A percentile compares a stretch with the other conserved stretches of the same genome.
phyloP scores from a whole-genome alignment of 1,140 invertebrate genomes.

The Diorhabda elongata region DNA sequence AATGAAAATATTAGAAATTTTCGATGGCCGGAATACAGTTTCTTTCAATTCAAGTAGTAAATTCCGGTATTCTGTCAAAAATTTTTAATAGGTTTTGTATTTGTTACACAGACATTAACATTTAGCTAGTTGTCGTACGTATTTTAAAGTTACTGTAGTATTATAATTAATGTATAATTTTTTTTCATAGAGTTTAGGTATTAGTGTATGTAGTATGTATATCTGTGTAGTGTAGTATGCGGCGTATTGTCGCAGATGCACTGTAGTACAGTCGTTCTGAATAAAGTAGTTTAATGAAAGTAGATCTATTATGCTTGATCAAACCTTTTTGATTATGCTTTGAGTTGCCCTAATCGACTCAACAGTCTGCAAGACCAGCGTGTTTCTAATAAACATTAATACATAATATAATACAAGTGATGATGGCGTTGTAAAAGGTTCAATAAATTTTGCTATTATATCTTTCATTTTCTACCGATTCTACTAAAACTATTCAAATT shows the following conservation, averaged over 20 bases:
- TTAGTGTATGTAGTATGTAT: constrained; percentile 49
- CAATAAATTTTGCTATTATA: too few species aligned
- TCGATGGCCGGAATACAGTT: not conserved
- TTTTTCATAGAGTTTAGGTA: constrained; percentile 41
- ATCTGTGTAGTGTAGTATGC: constrained; percentile 47
- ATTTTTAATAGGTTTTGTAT: constrained; percentile 7
- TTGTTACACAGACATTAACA: constrained; percentile 38
- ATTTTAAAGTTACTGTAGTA: constrained; percentile 44
- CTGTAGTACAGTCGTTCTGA: constrained; percentile 49
- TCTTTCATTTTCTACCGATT: too few species aligned
- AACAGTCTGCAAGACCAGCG: constrained; percentile 25
- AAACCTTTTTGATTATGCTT: constrained; percentile 24
- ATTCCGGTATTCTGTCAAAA: constrained; percentile 5
- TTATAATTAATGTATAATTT: constrained; percentile 42
- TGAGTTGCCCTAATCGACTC: constrained; percentile 14
- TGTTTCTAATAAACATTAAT: constrained; percentile 4
- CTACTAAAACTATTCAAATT: too few species aligned
- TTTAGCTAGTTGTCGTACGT: constrained; percentile 44
- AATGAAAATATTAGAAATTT: not conserved
- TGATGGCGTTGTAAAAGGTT: too few species aligned
- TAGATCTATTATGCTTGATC: constrained; percentile 46
- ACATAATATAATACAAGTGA: too few species aligned
- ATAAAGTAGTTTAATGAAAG: constrained; percentile 50
- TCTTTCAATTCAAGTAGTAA: constrained; percentile 8
- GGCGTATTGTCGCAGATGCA: constrained; percentile 42